A percentile compares a stretch with the other conserved stretches of the same genome.
These are phyloP conservation scores for Desmophyllum pertusum DNA, from an alignment of 92 coral and sea anemone species.

Conservation along the genomic window DNA sequence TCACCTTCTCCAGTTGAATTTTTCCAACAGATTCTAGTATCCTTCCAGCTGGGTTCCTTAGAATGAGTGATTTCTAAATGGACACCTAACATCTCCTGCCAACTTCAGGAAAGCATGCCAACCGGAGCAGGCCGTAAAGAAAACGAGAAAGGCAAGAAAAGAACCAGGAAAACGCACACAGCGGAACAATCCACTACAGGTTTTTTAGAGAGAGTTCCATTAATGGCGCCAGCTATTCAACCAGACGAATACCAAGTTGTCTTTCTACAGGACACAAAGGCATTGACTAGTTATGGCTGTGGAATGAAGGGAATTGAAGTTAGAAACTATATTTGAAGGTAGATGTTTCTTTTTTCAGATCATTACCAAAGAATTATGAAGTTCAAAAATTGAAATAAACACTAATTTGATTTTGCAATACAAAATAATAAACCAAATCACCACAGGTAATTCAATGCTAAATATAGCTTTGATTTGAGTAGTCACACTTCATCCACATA, in stretches of 20 bases:
- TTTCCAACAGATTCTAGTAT: too few species aligned
- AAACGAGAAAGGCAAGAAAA: too few species aligned
- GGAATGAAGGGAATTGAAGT: not conserved
- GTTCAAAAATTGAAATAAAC: not conserved
- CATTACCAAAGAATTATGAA: not conserved
- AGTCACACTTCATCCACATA: constrained; percentile 4
- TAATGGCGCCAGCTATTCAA: not conserved
- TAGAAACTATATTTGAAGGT: not conserved
- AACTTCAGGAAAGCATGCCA: too few species aligned
- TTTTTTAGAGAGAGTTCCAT: not conserved
- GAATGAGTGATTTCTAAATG: too few species aligned
- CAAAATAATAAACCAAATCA: too few species aligned
- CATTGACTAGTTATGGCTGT: not conserved
- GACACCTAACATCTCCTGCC: too few species aligned
- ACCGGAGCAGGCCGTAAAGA: too few species aligned
- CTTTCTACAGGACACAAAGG: not conserved
- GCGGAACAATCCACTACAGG: not conserved
- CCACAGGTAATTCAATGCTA: not conserved
- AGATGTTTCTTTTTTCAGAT: too few species aligned
- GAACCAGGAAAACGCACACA: too few species aligned
- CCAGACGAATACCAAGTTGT: not conserved
- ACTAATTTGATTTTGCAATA: too few species aligned
- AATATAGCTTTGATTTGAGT: not conserved
- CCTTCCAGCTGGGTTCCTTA: too few species aligned
- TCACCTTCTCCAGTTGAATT: too few species aligned